These are phyloP conservation scores for Anarhynchus alexandrinus DNA, from an alignment of 2,113 vertebrate genomes.

Conservation along the genomic window DNA sequence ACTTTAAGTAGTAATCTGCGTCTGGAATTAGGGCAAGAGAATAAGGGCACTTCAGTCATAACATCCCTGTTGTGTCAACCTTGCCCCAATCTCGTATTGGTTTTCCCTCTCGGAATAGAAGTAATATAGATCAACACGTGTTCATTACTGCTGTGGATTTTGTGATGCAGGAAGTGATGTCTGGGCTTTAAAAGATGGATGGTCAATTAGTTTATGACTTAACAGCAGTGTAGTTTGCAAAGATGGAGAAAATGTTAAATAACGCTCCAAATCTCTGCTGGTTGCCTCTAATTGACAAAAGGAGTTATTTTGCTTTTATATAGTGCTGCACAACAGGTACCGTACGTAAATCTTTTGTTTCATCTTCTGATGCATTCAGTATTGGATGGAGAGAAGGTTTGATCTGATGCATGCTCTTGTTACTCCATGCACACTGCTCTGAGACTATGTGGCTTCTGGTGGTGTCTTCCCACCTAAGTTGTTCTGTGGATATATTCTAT, in stretches of 20 bases:
- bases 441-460: background rate
- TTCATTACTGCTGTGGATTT: background rate
- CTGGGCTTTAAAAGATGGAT: background rate
- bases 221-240: background rate
- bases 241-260: background rate
- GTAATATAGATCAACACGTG: background rate
- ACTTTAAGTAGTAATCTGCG: background rate
- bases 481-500: background rate
- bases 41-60: background rate
- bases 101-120: background rate
- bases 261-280: background rate
- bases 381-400: background rate
- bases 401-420: background rate
- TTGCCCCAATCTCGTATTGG: rapidly evolving
- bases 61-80: background rate
- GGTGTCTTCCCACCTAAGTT: background rate
- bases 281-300: background rate
- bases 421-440: rapidly evolving
- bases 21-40: background rate
- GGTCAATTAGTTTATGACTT: background rate
- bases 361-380: background rate
- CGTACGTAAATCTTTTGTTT: background rate
- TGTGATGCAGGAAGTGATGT: background rate
- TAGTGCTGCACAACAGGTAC: background rate
- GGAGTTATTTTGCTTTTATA: background rate